Conservation (phyloP, 2,888 invertebrate genomes). For the Apodemia zela region DNA sequence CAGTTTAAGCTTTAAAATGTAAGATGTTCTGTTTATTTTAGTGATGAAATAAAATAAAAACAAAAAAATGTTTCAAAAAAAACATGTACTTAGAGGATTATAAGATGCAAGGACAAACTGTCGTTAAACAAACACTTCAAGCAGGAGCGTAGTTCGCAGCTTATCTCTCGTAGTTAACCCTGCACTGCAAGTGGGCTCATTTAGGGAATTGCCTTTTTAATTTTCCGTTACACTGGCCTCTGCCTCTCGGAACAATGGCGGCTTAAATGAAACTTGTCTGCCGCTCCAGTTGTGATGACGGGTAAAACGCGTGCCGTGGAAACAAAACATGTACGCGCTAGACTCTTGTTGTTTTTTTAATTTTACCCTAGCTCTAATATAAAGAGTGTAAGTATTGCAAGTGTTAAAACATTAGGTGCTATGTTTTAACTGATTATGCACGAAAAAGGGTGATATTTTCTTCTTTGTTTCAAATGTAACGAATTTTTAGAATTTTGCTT, state of each 20-base stretch:
- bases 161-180: conserved; percentile 41
- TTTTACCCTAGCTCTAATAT: neutral
- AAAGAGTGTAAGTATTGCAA: neutral
- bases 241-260: conserved; percentile 32
- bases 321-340: neutral
- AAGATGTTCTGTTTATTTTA: too few relatives aligned
- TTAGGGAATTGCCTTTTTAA: conserved; percentile 71
- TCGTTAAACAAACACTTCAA: conserved; percentile 3
- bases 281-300: conserved; percentile 34
- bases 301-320: conserved; percentile 23
- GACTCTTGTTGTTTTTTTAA: too few relatives aligned
- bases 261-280: conserved; percentile 34
- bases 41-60: too few relatives aligned
- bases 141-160: conserved; percentile 17
- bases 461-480: too few relatives aligned
- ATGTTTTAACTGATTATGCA: too few relatives aligned
- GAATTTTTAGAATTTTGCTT: too few relatives aligned
- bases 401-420: neutral
- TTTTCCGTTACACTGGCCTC: conserved; percentile 57
- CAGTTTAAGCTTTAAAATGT: too few relatives aligned
- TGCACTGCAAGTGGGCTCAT: conserved; percentile 51
- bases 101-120: neutral
- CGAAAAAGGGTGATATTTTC: too few relatives aligned
- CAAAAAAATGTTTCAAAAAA: too few relatives aligned
- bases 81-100: neutral